Conservation (phyloP, 2,113 vertebrate species). For the Peromyscus leucopus region DNA sequence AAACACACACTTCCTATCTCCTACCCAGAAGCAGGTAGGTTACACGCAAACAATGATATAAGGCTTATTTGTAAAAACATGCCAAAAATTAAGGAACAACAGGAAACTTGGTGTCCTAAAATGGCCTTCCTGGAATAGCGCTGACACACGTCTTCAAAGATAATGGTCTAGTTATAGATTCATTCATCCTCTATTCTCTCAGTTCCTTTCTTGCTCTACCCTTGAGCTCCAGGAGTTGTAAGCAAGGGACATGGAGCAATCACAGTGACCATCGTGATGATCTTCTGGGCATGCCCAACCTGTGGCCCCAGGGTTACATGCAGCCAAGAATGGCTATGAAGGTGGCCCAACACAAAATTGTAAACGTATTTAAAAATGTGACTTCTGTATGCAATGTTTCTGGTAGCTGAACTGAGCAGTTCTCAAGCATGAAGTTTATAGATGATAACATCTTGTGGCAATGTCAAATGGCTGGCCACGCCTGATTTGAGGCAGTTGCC, state of each 20-base stretch:
- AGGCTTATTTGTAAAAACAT: conserved; percentile 62
- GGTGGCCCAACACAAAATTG: not conserved
- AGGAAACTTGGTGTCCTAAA: not conserved
- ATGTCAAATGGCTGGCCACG: not conserved
- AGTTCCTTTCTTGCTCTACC: not conserved
- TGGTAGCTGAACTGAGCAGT: not conserved
- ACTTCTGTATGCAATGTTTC: not conserved
- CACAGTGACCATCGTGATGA: not conserved
- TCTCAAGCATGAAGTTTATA: not conserved
- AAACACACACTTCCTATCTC: conserved; percentile 75
- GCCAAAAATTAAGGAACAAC: conserved; percentile 2
- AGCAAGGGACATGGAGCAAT: not conserved
- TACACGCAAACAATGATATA: conserved; percentile 49
- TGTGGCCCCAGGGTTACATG: not conserved
- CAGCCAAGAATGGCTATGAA: not conserved
- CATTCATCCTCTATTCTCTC: not conserved
- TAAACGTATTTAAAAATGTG: not conserved
- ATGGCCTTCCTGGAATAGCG: not conserved
- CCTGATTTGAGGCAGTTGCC: not conserved
- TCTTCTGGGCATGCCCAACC: not conserved
- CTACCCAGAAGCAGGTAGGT: conserved; percentile 76
- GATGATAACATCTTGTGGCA: not conserved
- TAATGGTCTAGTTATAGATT: not conserved
- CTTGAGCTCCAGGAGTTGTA: not conserved
- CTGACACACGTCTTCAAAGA: not conserved